Percentiles rank a stretch among this genome's conserved stretches.
Conservation (phyloP, 2,113 vertebrate species). For the Greenwoodochromis staneri region DNA sequence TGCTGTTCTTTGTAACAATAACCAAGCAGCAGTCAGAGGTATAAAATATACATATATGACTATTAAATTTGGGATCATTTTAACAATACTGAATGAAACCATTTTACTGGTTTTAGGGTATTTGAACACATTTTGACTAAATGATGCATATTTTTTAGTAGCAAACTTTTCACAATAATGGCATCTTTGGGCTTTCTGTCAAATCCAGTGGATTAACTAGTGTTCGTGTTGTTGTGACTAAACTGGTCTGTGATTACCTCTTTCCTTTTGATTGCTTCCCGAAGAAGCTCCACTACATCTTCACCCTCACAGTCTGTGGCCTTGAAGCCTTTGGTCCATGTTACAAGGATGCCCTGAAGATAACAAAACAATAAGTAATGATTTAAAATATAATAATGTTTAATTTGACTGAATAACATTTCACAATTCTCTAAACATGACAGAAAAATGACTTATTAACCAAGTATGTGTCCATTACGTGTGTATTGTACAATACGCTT, state of each 20-base stretch:
- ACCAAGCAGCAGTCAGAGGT: background rate
- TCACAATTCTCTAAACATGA: background rate
- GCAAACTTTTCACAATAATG: background rate
- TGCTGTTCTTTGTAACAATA: background rate
- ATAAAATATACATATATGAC: accelerated
- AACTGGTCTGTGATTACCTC: conserved; percentile 72
- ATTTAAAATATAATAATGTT: background rate
- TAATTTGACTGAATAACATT: background rate
- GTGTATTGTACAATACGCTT: background rate
- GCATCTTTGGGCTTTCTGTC: background rate
- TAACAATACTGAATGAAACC: background rate
- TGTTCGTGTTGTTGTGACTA: background rate
- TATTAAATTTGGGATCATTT: background rate
- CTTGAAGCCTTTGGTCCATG: conserved; percentile 98
- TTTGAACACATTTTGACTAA: background rate
- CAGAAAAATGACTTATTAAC: background rate
- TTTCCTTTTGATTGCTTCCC: conserved; percentile 93
- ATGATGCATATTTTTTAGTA: background rate
- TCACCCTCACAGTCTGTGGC: conserved; percentile 94
- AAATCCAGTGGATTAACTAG: background rate
- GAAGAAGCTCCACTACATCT: conserved; percentile 87
- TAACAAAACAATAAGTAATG: background rate
- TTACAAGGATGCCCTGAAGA: conserved; percentile 86
- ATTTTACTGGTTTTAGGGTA: background rate
- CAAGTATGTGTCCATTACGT: background rate